Evolutionary conservation across 2,888 invertebrate species (phyloP).

Genomic region (Aphidoletes aphidimyza): DNA sequence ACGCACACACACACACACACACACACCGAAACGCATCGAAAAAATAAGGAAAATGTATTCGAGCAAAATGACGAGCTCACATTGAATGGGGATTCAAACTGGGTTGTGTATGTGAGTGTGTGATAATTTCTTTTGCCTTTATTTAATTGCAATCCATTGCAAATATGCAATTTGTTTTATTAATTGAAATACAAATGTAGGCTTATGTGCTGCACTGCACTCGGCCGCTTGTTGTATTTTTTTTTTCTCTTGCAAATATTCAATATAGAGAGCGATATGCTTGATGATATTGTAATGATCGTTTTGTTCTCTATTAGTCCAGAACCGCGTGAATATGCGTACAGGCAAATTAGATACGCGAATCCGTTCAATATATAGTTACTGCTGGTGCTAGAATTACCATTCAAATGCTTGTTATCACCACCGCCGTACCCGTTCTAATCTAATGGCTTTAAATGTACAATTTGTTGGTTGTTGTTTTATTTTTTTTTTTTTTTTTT

Average conservation of each 20-base stretch:
- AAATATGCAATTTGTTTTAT: conserved; percentile 49
- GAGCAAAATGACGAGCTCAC: conserved; percentile 12
- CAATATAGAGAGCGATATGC: conserved; percentile 37
- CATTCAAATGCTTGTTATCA: conserved; percentile 10
- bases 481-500: too few species aligned
- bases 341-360: conserved; percentile 34
- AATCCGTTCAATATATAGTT: too few species aligned
- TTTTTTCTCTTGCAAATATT: too few species aligned
- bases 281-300: conserved; percentile 47
- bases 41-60: conserved; percentile 24
- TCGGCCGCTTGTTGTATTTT: too few species aligned
- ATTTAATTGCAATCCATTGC: conserved; percentile 37
- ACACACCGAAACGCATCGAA: too few species aligned
- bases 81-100: neutral
- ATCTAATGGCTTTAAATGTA: conserved; percentile 48
- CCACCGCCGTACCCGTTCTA: conserved; percentile 5
- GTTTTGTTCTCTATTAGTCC: conserved; percentile 41
- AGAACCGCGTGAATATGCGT: neutral
- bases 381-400: conserved; percentile 8
- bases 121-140: conserved; percentile 34
- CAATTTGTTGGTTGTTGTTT: neutral
- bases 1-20: too few species aligned
- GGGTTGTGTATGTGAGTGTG: too few species aligned
- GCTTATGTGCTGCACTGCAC: too few species aligned
- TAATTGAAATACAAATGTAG: conserved; percentile 44